A percentile compares a stretch with the other conserved stretches of the same genome.
phyloP scores from a whole-genome alignment of 2,888 invertebrate species.

The Diloba caeruleocephala region DNA sequence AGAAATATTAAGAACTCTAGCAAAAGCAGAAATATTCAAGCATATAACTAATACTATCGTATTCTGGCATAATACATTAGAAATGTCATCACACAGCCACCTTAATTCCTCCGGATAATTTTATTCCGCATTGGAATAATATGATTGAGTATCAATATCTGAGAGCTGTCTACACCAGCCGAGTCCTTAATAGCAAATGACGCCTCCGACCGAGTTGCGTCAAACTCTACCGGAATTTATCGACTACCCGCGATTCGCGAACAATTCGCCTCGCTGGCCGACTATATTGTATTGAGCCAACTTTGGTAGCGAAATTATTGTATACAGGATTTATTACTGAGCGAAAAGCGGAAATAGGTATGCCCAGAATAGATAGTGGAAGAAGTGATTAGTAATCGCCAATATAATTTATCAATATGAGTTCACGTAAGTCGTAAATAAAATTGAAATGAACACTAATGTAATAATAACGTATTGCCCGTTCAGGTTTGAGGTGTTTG shows the following conservation, averaged over 20 bases:
- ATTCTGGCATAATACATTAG: too few relatives aligned
- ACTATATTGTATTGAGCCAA: constrained; percentile 60
- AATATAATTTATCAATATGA: constrained; percentile 39
- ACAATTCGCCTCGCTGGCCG: constrained; percentile 63
- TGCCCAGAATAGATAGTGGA: constrained; percentile 18
- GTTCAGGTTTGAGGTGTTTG: constrained; percentile 38
- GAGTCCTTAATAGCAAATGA: constrained; percentile 68
- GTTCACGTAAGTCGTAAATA: constrained; percentile 50
- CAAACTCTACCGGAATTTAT: constrained; percentile 73
- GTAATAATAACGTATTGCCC: constrained; percentile 31
- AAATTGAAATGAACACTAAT: constrained; percentile 50
- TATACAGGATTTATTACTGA: constrained; percentile 49
- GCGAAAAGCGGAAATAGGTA: constrained; percentile 36
- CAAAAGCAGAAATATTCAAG: too few relatives aligned
- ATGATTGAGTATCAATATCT: constrained; percentile 58
- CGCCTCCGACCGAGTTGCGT: constrained; percentile 69
- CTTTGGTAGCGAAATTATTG: constrained; percentile 61
- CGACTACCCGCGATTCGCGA: constrained; percentile 76
- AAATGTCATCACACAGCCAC: neutral
- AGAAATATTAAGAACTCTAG: too few relatives aligned
- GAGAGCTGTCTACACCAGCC: constrained; percentile 48
- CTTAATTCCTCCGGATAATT: constrained; percentile 26
- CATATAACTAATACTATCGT: too few relatives aligned
- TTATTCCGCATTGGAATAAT: constrained; percentile 48
- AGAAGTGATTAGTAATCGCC: constrained; percentile 34